Conservation (phyloP, 2,113 vertebrate genomes). For the Sus scrofa region DNA sequence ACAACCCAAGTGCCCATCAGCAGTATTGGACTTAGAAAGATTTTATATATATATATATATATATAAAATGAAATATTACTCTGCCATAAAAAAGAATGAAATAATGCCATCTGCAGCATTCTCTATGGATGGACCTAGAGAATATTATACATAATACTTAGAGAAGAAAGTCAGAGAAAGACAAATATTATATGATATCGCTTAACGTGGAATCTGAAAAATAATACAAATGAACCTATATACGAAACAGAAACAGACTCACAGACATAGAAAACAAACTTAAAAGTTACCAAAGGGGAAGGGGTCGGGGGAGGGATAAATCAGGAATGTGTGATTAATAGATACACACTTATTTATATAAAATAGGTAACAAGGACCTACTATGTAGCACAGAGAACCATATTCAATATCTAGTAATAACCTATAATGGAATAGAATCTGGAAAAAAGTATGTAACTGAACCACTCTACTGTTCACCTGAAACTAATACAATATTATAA, state of each 20-base stretch:
- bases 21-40: neutral
- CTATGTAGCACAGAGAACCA: neutral
- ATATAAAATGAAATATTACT: neutral
- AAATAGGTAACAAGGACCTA: neutral
- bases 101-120: neutral
- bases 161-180: neutral
- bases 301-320: neutral
- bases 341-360: neutral
- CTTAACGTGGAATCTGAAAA: neutral
- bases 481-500: neutral
- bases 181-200: neutral
- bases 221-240: neutral
- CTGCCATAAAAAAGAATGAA: neutral
- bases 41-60: neutral
- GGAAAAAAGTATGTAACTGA: neutral
- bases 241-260: neutral
- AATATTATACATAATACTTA: neutral
- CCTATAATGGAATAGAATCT: neutral
- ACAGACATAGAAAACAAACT: neutral
- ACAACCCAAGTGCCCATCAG: neutral
- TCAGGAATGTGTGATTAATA: neutral
- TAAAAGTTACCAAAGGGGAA: neutral
- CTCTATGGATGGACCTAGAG: neutral
- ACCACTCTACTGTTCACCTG: neutral
- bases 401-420: neutral